phyloP scores from a whole-genome alignment of 1,140 invertebrate genomes.

The Pemphigus obesinymphae region DNA sequence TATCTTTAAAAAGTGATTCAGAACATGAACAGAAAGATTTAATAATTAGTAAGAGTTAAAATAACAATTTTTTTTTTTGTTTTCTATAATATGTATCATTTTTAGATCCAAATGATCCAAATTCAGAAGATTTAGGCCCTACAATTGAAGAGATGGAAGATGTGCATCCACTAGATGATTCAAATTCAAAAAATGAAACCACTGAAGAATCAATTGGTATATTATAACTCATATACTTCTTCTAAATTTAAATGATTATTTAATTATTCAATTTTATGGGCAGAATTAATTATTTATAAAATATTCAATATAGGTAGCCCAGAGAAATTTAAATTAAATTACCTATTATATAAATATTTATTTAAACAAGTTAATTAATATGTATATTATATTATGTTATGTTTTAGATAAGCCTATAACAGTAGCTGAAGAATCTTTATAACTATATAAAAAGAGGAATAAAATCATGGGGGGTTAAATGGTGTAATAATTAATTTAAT shows the following conservation, averaged over 20 bases:
- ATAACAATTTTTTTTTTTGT: background rate
- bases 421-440: background rate
- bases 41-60: background rate
- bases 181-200: background rate
- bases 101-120: background rate
- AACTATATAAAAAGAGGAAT: background rate
- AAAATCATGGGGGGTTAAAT: background rate
- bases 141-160: slow-evolving; percentile 21
- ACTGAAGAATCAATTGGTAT: slow-evolving; percentile 17
- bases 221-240: background rate
- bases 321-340: no score
- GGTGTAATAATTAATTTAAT: background rate
- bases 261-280: no score
- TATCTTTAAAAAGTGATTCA: background rate
- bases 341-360: background rate
- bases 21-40: slow-evolving; percentile 5
- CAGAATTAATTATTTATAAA: no score
- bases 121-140: background rate
- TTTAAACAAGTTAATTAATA: background rate
- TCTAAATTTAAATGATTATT: no score
- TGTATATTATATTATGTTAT: background rate
- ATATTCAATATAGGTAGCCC: no score
- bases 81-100: background rate
- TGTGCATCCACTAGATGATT: background rate
- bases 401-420: background rate